These are phyloP conservation scores for Eumacrocentrus americanus DNA, from an alignment of 2,888 invertebrate genomes.

Conservation along the genomic window DNA sequence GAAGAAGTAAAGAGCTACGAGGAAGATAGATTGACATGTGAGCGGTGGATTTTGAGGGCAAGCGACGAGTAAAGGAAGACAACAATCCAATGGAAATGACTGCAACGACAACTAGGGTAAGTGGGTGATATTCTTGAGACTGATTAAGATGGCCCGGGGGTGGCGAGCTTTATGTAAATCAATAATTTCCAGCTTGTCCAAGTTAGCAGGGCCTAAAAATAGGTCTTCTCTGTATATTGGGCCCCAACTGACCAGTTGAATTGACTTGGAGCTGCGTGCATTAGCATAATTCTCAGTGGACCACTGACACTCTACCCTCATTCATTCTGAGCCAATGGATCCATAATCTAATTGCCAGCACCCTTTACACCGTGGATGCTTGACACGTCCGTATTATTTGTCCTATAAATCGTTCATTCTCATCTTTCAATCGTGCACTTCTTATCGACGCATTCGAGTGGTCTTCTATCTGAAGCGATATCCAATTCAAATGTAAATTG, in stretches of 20 bases:
- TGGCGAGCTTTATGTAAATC: conserved; percentile 37
- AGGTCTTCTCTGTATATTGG: conserved; percentile 13
- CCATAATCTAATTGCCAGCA: conserved; percentile 16
- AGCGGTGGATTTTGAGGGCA: conserved; percentile 12
- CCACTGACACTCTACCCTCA: neutral
- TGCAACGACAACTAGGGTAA: conserved; percentile 14
- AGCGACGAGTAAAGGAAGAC: no score
- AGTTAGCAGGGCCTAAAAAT: conserved; percentile 28
- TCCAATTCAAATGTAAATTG: conserved; percentile 3
- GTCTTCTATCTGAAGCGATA: neutral
- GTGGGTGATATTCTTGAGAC: conserved; percentile 6
- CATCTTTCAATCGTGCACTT: neutral
- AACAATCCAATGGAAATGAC: conserved; percentile 17
- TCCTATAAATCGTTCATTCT: neutral
- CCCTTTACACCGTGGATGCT: conserved; percentile 6
- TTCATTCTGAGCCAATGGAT: neutral
- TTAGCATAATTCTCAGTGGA: neutral
- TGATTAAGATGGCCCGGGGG: conserved; percentile 20
- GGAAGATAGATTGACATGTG: conserved; percentile 15
- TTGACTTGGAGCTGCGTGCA: neutral
- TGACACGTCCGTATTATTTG: conserved; percentile 16
- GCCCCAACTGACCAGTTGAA: neutral
- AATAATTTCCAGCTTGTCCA: conserved; percentile 38
- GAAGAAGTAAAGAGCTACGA: neutral
- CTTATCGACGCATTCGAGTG: neutral